Evolutionary conservation across 1,140 invertebrate species (phyloP).

Genomic region (Tachypleus tridentatus): DNA sequence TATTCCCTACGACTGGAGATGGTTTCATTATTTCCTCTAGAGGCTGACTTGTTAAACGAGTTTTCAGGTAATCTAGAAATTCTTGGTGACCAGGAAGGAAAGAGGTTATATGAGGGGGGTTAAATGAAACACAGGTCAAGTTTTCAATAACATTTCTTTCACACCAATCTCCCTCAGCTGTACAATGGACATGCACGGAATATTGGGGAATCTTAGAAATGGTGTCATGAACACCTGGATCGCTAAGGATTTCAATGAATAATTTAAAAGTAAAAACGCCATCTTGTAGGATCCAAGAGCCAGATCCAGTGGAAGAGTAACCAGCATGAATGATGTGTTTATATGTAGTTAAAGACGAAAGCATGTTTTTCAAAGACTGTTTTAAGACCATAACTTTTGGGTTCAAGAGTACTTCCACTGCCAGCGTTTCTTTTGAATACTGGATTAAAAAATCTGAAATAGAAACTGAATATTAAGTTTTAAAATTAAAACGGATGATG

Average conservation of each 20-base stretch:
- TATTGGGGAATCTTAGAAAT: slow-evolving; percentile 70
- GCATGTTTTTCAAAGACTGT: slow-evolving; percentile 83
- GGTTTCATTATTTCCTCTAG: slow-evolving; percentile 73
- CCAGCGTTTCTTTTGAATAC: slow-evolving; percentile 83
- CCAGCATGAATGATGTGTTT: slow-evolving; percentile 91
- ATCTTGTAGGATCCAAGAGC: slow-evolving; percentile 94
- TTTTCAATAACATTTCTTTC: slow-evolving; percentile 49
- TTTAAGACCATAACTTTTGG: slow-evolving; percentile 86
- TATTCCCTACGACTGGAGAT: slow-evolving; percentile 91
- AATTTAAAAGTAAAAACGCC: slow-evolving; percentile 82
- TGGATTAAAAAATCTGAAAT: slow-evolving; percentile 78
- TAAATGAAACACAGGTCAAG: slow-evolving; percentile 50
- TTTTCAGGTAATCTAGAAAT: slow-evolving; percentile 45
- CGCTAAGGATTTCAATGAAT: slow-evolving; percentile 79
- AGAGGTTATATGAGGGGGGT: slow-evolving; percentile 64
- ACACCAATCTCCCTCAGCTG: slow-evolving; percentile 70
- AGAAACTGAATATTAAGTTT: not conserved
- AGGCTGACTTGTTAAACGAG: slow-evolving; percentile 32
- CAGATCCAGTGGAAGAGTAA: slow-evolving; percentile 81
- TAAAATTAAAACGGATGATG: not conserved
- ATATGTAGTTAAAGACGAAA: slow-evolving; percentile 82
- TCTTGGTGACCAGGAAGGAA: slow-evolving; percentile 56
- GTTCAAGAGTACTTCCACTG: slow-evolving; percentile 70
- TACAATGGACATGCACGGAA: slow-evolving; percentile 76
- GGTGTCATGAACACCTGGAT: slow-evolving; percentile 79